These are phyloP conservation scores for Eupsittula cactorum DNA, from an alignment of 2,113 vertebrate species.

Conservation along the genomic window DNA sequence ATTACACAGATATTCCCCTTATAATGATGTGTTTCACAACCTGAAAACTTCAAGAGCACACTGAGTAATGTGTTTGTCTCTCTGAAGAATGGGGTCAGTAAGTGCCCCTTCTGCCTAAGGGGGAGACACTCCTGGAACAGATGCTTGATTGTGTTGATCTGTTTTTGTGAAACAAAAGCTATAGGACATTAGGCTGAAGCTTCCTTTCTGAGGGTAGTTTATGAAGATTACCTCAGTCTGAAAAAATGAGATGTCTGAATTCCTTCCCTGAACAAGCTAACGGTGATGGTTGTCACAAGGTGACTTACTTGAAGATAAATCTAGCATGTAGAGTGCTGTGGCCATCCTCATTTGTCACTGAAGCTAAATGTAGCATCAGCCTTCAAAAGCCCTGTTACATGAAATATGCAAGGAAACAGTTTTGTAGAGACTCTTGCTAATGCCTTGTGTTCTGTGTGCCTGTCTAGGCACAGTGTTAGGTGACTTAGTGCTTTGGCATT, in stretches of 20 bases:
- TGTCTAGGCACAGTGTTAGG: background rate
- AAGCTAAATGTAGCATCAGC: background rate
- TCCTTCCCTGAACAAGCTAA: background rate
- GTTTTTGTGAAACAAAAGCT: background rate
- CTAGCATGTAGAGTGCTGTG: background rate
- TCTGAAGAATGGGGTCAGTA: background rate
- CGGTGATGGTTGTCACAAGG: background rate
- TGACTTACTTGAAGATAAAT: background rate
- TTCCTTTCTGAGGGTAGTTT: background rate
- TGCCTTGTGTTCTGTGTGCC: background rate
- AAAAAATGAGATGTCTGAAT: constrained; percentile 1
- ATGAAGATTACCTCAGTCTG: background rate
- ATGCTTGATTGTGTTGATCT: background rate
- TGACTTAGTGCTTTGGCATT: background rate
- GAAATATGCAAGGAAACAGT: background rate
- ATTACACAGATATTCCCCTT: background rate
- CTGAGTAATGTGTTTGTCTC: background rate
- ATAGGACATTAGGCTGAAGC: background rate
- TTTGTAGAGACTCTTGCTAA: too few species aligned
- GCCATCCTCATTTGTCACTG: background rate
- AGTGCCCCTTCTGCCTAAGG: constrained; percentile 28
- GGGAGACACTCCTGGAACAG: background rate
- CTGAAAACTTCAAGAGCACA: background rate
- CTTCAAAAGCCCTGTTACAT: background rate
- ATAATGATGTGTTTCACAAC: background rate